Base-by-base conservation (phyloP, 2,888 invertebrate species). In the Pheosia tremula region DNA sequence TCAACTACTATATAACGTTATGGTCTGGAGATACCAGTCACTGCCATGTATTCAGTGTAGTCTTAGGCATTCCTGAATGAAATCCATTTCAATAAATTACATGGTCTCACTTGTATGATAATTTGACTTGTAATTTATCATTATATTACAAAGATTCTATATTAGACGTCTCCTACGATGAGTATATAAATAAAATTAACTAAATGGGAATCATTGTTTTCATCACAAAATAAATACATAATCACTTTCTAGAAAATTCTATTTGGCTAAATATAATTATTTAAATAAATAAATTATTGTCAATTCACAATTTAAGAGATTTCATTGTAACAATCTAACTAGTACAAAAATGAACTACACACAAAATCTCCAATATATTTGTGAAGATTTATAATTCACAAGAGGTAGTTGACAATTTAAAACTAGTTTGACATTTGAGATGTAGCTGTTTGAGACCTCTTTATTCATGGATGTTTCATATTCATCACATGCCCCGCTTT, bases 101-200 rank as follows among this genome's bases (percentile, higher is more conserved):
- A 79, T 91, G 91, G 92, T 92, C 91, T 91, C 92, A 91, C 82
- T 88, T 90, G 87, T 92, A 90, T 86, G 75, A 90, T 91, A 88
- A 88, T 90, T 90, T 90, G 85, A 89, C 82, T 87, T 88, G 85
- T 90, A 83, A 90, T 88, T 88, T 90, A 89, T 86, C 87, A 87
- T 88, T 85, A 84, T 87, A 88, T 86, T 85, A 86, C 82, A 80
- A 87, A 90, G 85, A 89, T 88, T 88, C 80, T 90, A 90, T 88
- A 81, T 84, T 89, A 90, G 86, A 90, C 81, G 86, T 89, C 84
- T 89, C 86, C 88, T 90, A 90, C 84, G 86, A 91, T 91, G 85
- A 90, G 83, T 72, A 87, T 89, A 87, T 89, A 88, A 91, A 88
- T 92, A 92, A 84, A 91, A 90, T 79, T 83, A 85, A 83, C 84